Conservation (phyloP, 2,797 vertebrate genomes). For the Acipenser oxyrinchus region DNA sequence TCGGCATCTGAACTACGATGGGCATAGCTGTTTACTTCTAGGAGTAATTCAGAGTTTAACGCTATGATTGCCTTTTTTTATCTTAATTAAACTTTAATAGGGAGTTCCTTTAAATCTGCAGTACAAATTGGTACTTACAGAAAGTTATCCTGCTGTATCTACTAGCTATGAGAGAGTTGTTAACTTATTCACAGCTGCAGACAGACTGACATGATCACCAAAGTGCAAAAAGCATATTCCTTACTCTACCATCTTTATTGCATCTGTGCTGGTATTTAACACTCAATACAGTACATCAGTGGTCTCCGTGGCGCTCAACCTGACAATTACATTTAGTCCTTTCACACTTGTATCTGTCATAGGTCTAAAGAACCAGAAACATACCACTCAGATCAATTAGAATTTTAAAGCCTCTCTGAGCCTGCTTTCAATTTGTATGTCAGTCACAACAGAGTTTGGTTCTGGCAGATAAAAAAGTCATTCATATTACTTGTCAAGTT, state of each 20-base stretch:
- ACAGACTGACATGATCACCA: constrained; percentile 44
- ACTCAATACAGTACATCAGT: constrained; percentile 39
- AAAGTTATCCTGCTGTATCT: constrained; percentile 27
- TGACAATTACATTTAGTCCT: constrained; percentile 26
- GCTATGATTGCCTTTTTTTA: too few species aligned
- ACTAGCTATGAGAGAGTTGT: constrained; percentile 17
- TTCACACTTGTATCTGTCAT: constrained; percentile 23
- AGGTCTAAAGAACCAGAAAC: constrained; percentile 18
- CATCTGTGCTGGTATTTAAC: constrained; percentile 44
- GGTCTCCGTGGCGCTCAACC: constrained; percentile 27
- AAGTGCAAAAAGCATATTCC: constrained; percentile 39
- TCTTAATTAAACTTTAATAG: too few species aligned
- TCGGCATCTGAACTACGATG: too few species aligned
- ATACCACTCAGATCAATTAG: constrained; percentile 13
- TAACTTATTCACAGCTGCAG: constrained; percentile 32
- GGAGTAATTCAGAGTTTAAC: too few species aligned
- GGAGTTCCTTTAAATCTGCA: too few species aligned
- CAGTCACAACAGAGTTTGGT: background rate
- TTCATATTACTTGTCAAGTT: background rate
- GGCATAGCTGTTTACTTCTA: too few species aligned
- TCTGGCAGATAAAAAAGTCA: background rate
- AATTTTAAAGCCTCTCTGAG: background rate
- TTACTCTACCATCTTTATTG: constrained; percentile 41
- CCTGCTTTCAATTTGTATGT: background rate
- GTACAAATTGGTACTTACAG: constrained; percentile 9